A percentile compares a stretch with the other conserved stretches of the same genome.
phyloP scores from a whole-genome alignment of 2,888 invertebrate species.

The Eupsilia transversa region DNA sequence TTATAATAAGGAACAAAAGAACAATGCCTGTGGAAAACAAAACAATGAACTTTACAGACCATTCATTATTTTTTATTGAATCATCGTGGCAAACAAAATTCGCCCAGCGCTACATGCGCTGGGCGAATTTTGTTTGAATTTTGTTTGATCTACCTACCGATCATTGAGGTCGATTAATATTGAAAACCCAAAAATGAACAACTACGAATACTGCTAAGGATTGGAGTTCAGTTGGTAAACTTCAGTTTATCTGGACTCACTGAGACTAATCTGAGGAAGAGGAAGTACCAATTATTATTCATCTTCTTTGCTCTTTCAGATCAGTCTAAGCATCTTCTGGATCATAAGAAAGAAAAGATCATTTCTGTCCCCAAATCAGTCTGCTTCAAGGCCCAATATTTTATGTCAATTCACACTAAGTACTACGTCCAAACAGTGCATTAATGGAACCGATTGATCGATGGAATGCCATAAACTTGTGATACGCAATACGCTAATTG shows the following conservation, averaged over 20 bases:
- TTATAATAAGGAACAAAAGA: constrained; percentile 20
- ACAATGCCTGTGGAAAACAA: constrained; percentile 20
- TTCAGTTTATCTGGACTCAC: background rate
- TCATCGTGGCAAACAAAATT: constrained; percentile 4
- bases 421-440: background rate
- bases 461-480: constrained; percentile 67
- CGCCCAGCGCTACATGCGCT: too few relatives aligned
- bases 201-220: background rate
- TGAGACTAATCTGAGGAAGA: background rate
- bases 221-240: background rate
- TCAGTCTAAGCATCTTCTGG: background rate
- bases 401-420: background rate
- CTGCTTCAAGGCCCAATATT: background rate
- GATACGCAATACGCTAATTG: constrained; percentile 72
- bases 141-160: too few relatives aligned
- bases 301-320: too few relatives aligned
- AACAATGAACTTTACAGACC: constrained; percentile 3
- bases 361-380: background rate
- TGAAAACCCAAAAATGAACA: background rate
- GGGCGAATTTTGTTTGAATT: too few relatives aligned
- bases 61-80: constrained; percentile 3
- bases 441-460: constrained; percentile 29
- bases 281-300: background rate
- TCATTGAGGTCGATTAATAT: background rate
- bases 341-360: background rate